phyloP scores from a whole-genome alignment of 2,797 vertebrate species.

The Anabas testudineus region DNA sequence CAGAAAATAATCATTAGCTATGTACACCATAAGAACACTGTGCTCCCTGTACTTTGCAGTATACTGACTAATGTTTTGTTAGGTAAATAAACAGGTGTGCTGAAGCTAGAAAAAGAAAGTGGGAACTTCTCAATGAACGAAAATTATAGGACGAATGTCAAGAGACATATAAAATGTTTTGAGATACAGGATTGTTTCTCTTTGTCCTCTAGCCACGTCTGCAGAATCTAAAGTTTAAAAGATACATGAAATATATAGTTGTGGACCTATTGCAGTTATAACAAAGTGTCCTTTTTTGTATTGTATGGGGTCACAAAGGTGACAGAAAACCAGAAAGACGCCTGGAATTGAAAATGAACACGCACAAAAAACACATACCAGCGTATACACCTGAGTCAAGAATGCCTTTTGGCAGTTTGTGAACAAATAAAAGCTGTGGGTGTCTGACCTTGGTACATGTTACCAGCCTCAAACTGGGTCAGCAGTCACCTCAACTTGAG shows the following conservation, averaged over 20 bases:
- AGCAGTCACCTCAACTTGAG: constrained; percentile 72
- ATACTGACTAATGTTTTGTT: constrained; percentile 11
- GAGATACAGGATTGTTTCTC: not conserved
- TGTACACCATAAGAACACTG: constrained; percentile 5
- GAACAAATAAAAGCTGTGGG: constrained; percentile 78
- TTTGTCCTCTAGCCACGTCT: not conserved
- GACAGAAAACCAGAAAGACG: constrained; percentile 39
- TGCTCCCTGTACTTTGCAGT: not conserved
- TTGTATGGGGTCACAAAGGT: constrained; percentile 25
- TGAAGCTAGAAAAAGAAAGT: not conserved
- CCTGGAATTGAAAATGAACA: constrained; percentile 37
- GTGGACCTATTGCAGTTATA: constrained; percentile 4
- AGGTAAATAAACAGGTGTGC: constrained; percentile 6
- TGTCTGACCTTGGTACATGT: constrained; percentile 80
- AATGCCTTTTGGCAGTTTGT: constrained; percentile 73
- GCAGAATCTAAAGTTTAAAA: constrained; percentile 4
- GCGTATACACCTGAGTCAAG: constrained; percentile 65
- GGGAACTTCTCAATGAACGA: not conserved
- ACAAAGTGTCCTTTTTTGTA: constrained; percentile 22
- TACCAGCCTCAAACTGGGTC: constrained; percentile 80
- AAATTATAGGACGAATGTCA: too few species aligned
- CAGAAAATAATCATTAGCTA: constrained; percentile 29
- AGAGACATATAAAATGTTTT: not conserved
- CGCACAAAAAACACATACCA: constrained; percentile 25
- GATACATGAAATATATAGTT: not conserved